Base-by-base conservation (phyloP, 2,888 invertebrate genomes). In the Diarsia dahlii region DNA sequence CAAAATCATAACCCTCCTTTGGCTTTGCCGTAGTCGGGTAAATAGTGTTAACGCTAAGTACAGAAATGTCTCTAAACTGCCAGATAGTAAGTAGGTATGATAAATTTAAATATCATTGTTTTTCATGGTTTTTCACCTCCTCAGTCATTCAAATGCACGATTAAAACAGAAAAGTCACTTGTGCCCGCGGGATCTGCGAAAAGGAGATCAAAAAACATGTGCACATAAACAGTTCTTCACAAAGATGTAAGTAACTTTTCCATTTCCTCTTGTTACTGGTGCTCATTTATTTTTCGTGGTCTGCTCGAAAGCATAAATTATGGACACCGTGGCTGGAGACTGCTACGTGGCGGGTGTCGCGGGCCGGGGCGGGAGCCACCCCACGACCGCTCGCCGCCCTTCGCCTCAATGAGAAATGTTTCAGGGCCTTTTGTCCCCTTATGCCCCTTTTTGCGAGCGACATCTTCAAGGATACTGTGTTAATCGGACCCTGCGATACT, bases 381-480 rank as follows among this genome's bases (percentile, higher is more conserved):
- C 88, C 82, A 73, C 85, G 84, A 82, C 88, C 88, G 84, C 80
- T 80, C 84, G 80, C 87, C 89, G 79, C 89, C 90, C 92, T 86
- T 87, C 90, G 91, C 90, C 91, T 93, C 94, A 92, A 93, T 94
- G 95, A 95, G 95, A 95, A 95, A 96, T 95, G 95, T 95, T 95
- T 93, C 94, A 91, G 94, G 92, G 91, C 93, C 94, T 93, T 94
- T 94, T 95, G 94, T 95, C 94, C 95, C 93, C 94, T 93, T 91
- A 89, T 93, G 93, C 92, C 94, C 94, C 93, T 94, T 95, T 95
- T 95, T 95, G 95, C 91, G 93, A 92, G 93, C 91, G 95, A 95
- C 94, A 92, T 95, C 95, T 95, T 95, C 95, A 95, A 96, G 96
- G 95, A 96, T 96, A 95, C 95, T 94, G 95, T 95, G 95, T 95